Evolutionary conservation across 2,888 invertebrate species (phyloP).

Genomic region (Boloria euphrosyne): DNA sequence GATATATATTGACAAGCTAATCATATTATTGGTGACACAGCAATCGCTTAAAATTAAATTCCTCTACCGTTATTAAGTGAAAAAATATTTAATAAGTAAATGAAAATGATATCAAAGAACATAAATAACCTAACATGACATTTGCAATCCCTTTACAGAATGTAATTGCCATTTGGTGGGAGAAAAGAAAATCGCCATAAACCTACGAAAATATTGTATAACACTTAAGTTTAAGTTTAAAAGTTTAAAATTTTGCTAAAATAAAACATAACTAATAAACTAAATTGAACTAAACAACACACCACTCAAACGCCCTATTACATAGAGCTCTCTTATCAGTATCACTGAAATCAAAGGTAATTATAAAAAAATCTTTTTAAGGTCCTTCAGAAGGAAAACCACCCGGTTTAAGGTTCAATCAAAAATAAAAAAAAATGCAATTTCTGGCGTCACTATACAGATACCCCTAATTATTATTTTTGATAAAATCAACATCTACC

Average conservation of each 20-base stretch:
- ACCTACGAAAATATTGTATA: constrained; percentile 79
- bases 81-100: constrained; percentile 57
- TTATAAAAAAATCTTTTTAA: constrained; percentile 61
- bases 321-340: constrained; percentile 70
- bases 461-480: constrained; percentile 64
- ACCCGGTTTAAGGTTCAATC: constrained; percentile 59
- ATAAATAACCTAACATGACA: constrained; percentile 69
- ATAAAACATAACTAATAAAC: constrained; percentile 83
- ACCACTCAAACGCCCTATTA: constrained; percentile 72
- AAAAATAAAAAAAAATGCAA: constrained; percentile 73
- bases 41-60: constrained; percentile 73
- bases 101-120: constrained; percentile 61
- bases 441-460: constrained; percentile 71
- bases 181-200: constrained; percentile 76
- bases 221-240: constrained; percentile 72
- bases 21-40: constrained; percentile 81
- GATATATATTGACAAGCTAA: constrained; percentile 66
- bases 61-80: constrained; percentile 67
- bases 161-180: constrained; percentile 77
- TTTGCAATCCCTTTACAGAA: constrained; percentile 51
- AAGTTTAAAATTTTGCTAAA: constrained; percentile 81
- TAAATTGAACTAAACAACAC: constrained; percentile 83
- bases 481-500: constrained; percentile 73
- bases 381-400: constrained; percentile 65
- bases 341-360: constrained; percentile 77